phyloP scores from a whole-genome alignment of 2,797 vertebrate genomes.

The Hephaestus fuliginosus region DNA sequence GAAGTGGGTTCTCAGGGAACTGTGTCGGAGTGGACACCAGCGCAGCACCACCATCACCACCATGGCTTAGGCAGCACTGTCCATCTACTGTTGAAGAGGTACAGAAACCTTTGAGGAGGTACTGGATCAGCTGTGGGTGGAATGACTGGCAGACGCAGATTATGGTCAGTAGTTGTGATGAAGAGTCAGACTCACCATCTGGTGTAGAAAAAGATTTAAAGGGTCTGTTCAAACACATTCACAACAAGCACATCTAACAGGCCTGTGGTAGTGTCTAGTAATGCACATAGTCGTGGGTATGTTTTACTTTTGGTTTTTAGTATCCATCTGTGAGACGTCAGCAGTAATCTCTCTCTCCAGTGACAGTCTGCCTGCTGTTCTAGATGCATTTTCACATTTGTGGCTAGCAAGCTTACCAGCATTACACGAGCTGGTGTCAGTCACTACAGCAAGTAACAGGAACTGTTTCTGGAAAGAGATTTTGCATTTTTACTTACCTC shows the following conservation, averaged over 20 bases:
- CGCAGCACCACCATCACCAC: constrained; percentile 55
- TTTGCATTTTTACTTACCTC: background rate
- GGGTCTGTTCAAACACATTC: background rate
- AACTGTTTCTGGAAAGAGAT: constrained; percentile 9
- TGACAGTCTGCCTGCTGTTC: background rate
- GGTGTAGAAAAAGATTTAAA: background rate
- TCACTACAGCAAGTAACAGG: background rate
- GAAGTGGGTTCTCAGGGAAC: constrained; percentile 86
- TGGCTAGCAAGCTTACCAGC: background rate
- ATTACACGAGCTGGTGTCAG: background rate
- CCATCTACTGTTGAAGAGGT: constrained; percentile 33
- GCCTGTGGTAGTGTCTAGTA: background rate
- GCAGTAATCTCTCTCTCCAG: constrained; percentile 8
- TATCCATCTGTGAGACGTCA: background rate
- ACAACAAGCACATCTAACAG: background rate
- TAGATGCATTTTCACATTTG: background rate
- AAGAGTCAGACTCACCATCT: constrained; percentile 1
- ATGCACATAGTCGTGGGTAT: background rate
- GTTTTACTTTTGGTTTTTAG: background rate
- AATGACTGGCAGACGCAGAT: constrained; percentile 11
- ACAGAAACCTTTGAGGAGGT: background rate
- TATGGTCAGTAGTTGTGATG: background rate
- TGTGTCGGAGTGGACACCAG: constrained; percentile 71
- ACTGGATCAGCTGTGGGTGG: constrained; percentile 32
- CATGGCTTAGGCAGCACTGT: constrained; percentile 43